Base-by-base conservation (phyloP, 1,140 invertebrate species). In the Popillia japonica region DNA sequence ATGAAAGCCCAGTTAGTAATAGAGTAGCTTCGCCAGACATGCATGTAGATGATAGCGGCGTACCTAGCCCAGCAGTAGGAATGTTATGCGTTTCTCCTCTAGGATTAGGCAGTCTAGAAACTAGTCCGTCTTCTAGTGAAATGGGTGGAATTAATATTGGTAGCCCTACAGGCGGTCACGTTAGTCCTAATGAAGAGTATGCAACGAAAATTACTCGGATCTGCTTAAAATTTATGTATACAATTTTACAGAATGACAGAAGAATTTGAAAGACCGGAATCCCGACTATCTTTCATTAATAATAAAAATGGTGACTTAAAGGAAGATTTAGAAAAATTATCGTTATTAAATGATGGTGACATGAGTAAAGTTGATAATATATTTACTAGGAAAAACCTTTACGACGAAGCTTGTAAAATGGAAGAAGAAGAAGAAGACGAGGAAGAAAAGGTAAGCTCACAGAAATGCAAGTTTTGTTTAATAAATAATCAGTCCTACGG, bases 101-200 rank as follows among this genome's bases (percentile, higher is more conserved):
- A 64, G 77, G 44, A 11, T 64, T 64, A 0, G 75, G 55, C 22
- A 85, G 82, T 76, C 80, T 80, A 0, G 81, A 80, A 27, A 85
- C 89, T 78, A 89, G 88, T 78, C 88, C 89, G 0, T 84, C 88
- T 0, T 90, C 89, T 3, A 90, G 89, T 79, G 90, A 90, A 81
- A 88, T 89, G 7, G 89, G 90, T 79, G 89, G 89, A 79, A 83
- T 90, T 40, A 89, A 90, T 59, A 84, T 89, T 41, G 87, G 87
- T 2, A 89, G 87, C 84, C 88, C 88, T 7, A 14, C 77, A 83
- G 79, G 79, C 61, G 82, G 79, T n/a, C 78, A 78, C 48, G 81
- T 74, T 2, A 78, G 68, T 79, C 77, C 80, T 10, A 77, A 64
- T 76, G 79, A 81, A 68, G 61, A 68, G 59, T 78, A 23, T 64